Conservation (phyloP, 2,888 invertebrate genomes). For the Drosophila pullipes region DNA sequence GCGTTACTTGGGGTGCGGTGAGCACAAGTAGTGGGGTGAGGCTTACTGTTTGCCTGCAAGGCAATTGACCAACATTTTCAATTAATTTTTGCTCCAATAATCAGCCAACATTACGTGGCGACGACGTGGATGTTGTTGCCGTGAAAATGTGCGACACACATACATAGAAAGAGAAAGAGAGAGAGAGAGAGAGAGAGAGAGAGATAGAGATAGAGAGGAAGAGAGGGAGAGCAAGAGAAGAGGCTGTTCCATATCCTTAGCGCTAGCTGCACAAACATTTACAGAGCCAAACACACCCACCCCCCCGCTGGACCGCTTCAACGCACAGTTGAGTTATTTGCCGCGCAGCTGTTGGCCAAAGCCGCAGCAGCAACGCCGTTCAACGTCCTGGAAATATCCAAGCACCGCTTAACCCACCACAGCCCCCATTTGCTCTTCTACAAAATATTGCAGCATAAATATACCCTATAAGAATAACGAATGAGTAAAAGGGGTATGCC, state of each 20-base stretch:
- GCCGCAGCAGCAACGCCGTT: constrained; percentile 42
- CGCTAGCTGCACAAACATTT: constrained; percentile 63
- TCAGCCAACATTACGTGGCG: constrained; percentile 67
- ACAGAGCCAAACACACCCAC: constrained; percentile 27
- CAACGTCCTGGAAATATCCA: constrained; percentile 33
- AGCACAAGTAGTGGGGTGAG: neutral
- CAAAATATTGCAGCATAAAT: constrained; percentile 71
- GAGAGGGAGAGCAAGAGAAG: neutral
- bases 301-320: constrained; percentile 26
- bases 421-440: constrained; percentile 15
- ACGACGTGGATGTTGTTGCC: constrained; percentile 40
- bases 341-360: constrained; percentile 77
- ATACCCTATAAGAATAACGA: neutral
- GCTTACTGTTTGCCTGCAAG: constrained; percentile 51
- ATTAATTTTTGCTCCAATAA: constrained; percentile 85
- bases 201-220: too few relatives aligned
- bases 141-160: constrained; percentile 50
- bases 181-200: neutral
- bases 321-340: constrained; percentile 81
- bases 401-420: constrained; percentile 1
- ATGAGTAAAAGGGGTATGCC: neutral
- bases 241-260: constrained; percentile 33
- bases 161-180: constrained; percentile 1
- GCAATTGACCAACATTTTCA: constrained; percentile 85
- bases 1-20: constrained; percentile 10